Percentiles rank a stretch among this genome's conserved stretches.
Conservation (phyloP, 1,140 invertebrate species). For the Cardiocondyla obscurior region DNA sequence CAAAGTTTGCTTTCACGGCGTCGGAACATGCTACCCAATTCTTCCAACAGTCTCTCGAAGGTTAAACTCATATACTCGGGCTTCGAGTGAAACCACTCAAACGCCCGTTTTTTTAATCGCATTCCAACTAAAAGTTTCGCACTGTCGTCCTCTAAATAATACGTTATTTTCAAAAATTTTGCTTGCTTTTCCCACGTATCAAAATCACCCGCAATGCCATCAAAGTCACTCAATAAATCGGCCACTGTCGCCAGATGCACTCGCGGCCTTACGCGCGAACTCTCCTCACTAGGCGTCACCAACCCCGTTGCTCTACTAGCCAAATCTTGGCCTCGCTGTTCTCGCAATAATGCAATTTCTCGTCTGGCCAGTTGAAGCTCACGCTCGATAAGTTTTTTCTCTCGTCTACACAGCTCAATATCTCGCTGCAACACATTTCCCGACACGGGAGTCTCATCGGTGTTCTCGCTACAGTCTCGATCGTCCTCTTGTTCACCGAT, state of each 20-base stretch:
- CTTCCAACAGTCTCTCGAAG: background rate
- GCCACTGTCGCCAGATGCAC: background rate
- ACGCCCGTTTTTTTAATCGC: conserved; percentile 31
- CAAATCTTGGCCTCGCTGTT: background rate
- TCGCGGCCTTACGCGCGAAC: no score
- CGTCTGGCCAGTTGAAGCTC: background rate
- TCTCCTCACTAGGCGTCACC: background rate
- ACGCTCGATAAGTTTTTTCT: background rate
- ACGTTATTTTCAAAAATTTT: background rate
- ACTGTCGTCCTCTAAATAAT: background rate
- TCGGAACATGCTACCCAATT: background rate
- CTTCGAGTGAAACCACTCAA: conserved; percentile 30
- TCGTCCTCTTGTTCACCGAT: no score
- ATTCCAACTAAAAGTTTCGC: background rate
- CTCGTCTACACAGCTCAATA: background rate
- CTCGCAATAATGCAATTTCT: background rate
- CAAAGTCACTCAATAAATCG: background rate
- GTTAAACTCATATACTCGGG: conserved; percentile 30
- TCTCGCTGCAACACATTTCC: background rate
- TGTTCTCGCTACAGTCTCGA: no score
- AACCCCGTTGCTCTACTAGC: background rate
- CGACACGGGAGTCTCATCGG: no score
- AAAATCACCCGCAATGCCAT: background rate
- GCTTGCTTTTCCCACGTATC: background rate
- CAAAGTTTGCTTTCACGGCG: background rate